Percentiles rank a stretch among this genome's conserved stretches.
Conservation (phyloP, 2,113 vertebrate genomes). For the Glaucidium brasilianum region DNA sequence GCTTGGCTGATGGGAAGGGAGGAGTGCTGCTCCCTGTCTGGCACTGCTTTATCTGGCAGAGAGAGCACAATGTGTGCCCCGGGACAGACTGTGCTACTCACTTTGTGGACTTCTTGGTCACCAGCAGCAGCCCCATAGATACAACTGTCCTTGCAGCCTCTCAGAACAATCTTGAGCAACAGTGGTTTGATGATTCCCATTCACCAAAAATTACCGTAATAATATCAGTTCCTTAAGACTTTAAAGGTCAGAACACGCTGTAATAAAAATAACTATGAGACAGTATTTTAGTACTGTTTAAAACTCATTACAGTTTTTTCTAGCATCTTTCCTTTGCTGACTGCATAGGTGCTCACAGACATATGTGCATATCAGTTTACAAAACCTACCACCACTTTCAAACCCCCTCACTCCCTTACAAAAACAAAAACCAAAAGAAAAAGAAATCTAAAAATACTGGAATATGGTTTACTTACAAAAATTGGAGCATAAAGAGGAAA, state of each 20-base stretch:
- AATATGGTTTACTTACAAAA: not conserved
- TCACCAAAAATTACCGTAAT: slow-evolving; percentile 7
- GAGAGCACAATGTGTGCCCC: not conserved
- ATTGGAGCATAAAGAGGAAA: not conserved
- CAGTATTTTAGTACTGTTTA: not conserved
- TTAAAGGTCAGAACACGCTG: not conserved
- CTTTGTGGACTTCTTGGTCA: not conserved
- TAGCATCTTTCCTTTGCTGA: not conserved
- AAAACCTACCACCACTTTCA: not conserved
- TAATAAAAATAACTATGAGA: not conserved
- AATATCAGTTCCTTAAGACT: not conserved
- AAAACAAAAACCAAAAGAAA: not conserved
- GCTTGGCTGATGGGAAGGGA: not conserved
- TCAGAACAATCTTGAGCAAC: not conserved
- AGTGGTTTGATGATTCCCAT: not conserved
- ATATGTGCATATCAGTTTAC: not conserved
- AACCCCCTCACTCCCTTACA: not conserved
- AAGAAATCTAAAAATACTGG: not conserved
- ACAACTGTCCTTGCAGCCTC: not conserved
- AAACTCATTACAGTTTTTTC: not conserved
- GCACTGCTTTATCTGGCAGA: not conserved
- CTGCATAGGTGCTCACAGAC: not conserved
- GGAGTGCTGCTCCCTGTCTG: not conserved
- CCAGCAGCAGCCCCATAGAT: not conserved
- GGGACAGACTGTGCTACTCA: not conserved